Evolutionary conservation across 2,797 vertebrate species (phyloP), one percentile per base, ranked within the genome.

Genomic region (Champsocephalus esox): DNA sequence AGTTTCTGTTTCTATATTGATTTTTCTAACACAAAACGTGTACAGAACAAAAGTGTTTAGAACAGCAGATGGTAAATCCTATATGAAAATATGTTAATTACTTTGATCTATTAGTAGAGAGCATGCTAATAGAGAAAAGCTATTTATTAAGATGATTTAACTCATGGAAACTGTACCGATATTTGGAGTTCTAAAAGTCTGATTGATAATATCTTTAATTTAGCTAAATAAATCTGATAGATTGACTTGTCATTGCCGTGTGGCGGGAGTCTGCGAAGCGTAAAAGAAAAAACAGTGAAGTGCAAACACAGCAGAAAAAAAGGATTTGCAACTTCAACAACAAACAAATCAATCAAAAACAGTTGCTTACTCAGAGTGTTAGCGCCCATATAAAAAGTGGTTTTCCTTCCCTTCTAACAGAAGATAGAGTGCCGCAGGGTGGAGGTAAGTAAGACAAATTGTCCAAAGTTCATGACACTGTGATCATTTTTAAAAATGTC

Each of bases 301-400:
- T 70, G 75, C 71, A 77, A 79, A 60, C 77, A 66, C 68, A 75
- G 71, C 75, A 81, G 54, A 56, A 80, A 62, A 66, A 17, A 50
- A 69, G 32, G 14, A 69, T 73, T 80, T 77, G 34, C 66, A 70
- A 80, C 69, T 4, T 32, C 73, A 38, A 75, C 55, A 81, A 73
- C 70, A 83, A 81, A 75, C 69, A 79, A 84, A 80, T 84, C 85
- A 63, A 91, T 85, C 85, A 63, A 91, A 84, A 7, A 48, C 12
- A 70, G 80, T 65, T 64, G 52, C 79, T 85, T 46, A 44, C 61
- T 81, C 24, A 21, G 56, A 84, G 61, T 50, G 14, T 51, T 49
- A 41, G 61, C 71, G 51, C 68, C 66, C 5, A 55, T 17, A 41
- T 48, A 21, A 73, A 67, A 70, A 55, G 32, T 43, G 44, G 17